These are phyloP conservation scores for Micromys minutus DNA, from an alignment of 2,113 vertebrate genomes.

Conservation along the genomic window DNA sequence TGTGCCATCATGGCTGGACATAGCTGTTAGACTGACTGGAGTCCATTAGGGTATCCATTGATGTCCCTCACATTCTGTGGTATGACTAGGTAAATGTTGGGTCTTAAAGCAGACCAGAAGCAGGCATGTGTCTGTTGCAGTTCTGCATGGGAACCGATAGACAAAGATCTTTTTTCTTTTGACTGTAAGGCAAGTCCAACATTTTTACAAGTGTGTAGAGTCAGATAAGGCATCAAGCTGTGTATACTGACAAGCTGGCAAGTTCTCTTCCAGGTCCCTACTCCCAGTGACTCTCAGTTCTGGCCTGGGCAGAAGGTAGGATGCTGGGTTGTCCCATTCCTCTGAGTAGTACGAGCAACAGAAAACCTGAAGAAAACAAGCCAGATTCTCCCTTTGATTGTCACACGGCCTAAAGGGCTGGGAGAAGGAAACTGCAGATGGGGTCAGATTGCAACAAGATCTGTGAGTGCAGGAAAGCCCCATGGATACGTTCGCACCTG, in stretches of 20 bases:
- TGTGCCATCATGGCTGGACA: background rate
- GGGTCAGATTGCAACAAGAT: background rate
- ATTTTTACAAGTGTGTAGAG: background rate
- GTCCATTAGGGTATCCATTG: background rate
- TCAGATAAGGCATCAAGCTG: background rate
- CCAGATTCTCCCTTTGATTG: background rate
- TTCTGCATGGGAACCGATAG: no score
- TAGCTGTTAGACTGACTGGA: background rate
- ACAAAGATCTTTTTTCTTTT: no score
- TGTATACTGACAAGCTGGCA: background rate
- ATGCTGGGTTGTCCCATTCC: background rate
- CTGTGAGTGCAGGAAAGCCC: background rate
- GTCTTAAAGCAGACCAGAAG: background rate
- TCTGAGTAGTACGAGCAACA: background rate
- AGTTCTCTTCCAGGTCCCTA: background rate
- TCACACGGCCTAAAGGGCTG: background rate
- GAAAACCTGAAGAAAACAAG: slow-evolving; percentile 44
- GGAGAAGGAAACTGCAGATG: background rate
- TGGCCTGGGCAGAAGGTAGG: background rate
- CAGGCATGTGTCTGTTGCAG: no score
- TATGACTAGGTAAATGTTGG: background rate
- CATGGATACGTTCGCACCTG: background rate
- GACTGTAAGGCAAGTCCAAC: background rate
- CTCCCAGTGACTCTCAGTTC: background rate
- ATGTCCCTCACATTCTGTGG: background rate